Conservation (phyloP, 2,888 invertebrate species). For the Cephus sareptanus region DNA sequence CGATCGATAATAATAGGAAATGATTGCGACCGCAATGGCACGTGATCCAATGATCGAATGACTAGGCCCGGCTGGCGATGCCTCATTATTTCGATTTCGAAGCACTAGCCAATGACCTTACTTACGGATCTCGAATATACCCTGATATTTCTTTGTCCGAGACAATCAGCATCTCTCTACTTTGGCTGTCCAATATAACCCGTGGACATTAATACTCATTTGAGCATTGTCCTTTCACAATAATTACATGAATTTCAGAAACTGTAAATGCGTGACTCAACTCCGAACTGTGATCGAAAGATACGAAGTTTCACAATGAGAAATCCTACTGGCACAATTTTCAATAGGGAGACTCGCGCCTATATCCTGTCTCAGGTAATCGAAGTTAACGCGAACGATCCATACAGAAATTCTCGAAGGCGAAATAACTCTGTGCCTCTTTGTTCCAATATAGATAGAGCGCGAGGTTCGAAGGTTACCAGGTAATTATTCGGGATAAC, state of each 20-base stretch:
- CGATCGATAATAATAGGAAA: slow-evolving; percentile 62
- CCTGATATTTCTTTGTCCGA: slow-evolving; percentile 43
- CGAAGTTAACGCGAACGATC: slow-evolving; percentile 27
- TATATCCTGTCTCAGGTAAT: slow-evolving; percentile 3
- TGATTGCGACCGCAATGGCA: slow-evolving; percentile 63
- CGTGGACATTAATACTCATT: too few species aligned
- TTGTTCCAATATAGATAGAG: slow-evolving; percentile 41
- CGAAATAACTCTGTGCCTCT: slow-evolving; percentile 33
- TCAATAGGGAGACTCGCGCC: slow-evolving; percentile 26
- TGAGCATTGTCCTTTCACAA: too few species aligned
- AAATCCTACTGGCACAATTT: slow-evolving; percentile 24
- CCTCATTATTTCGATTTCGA: slow-evolving; percentile 61
- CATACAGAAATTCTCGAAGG: slow-evolving; percentile 28
- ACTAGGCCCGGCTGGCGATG: slow-evolving; percentile 52
- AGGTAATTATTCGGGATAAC: slow-evolving; percentile 50
- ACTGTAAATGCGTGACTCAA: too few species aligned
- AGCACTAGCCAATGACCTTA: slow-evolving; percentile 37
- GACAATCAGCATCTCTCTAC: slow-evolving; percentile 36
- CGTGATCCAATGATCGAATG: slow-evolving; percentile 58
- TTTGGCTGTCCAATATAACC: too few species aligned
- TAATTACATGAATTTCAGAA: too few species aligned
- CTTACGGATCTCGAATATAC: not conserved
- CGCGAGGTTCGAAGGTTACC: slow-evolving; percentile 45
- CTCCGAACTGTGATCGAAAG: slow-evolving; percentile 11
- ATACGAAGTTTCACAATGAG: slow-evolving; percentile 1